Evolutionary conservation across 2,888 invertebrate species (phyloP).

Genomic region (Helleia helle): DNA sequence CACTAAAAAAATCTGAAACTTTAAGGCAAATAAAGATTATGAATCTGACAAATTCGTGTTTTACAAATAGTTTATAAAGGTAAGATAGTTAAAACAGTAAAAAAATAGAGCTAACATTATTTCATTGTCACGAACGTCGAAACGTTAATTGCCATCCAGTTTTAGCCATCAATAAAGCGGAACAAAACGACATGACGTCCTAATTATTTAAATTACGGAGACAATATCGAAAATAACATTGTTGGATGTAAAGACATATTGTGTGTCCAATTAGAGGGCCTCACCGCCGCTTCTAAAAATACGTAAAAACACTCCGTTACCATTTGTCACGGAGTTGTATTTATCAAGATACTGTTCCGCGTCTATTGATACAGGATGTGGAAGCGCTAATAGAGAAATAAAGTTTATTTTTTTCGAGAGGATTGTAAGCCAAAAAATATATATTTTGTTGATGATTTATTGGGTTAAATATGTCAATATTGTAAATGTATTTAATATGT

Average conservation of each 20-base stretch:
- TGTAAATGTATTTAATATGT: no score
- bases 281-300: constrained; percentile 57
- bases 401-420: no score
- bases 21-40: no score
- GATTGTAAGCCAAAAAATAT: no score
- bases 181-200: constrained; percentile 8
- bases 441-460: no score
- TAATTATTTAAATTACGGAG: constrained; percentile 10
- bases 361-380: constrained; percentile 38
- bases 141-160: background rate
- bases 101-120: no score
- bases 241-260: constrained; percentile 42
- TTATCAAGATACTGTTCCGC: constrained; percentile 63
- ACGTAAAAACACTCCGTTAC: constrained; percentile 68
- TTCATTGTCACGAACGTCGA: no score
- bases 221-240: constrained; percentile 25
- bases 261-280: constrained; percentile 64
- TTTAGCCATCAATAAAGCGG: constrained; percentile 8
- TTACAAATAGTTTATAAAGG: no score
- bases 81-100: no score
- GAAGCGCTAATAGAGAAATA: background rate
- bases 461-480: no score
- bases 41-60: no score
- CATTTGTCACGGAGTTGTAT: constrained; percentile 69
- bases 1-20: no score